These are phyloP conservation scores for Hydrolagus affinis DNA, from an alignment of 2,113 vertebrate species.

Conservation along the genomic window DNA sequence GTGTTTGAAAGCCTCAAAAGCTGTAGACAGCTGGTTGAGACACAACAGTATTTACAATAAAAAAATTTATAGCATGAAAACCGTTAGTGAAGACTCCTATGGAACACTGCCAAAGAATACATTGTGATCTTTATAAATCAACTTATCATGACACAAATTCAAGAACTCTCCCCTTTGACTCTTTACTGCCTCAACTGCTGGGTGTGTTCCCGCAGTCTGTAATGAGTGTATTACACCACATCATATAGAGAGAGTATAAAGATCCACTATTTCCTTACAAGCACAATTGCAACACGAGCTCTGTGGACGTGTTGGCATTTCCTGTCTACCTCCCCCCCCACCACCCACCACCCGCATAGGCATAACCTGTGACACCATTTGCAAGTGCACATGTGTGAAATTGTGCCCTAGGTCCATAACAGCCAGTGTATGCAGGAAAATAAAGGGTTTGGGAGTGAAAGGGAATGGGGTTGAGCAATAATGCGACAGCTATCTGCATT, in stretches of 20 bases:
- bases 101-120: background rate
- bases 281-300: background rate
- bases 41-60: background rate
- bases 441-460: background rate
- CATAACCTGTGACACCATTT: background rate
- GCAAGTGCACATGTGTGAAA: too few species aligned
- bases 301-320: background rate
- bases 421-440: background rate
- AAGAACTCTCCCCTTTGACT: background rate
- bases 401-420: background rate
- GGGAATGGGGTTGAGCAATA: background rate
- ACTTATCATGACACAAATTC: background rate
- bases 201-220: background rate
- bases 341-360: too few species aligned
- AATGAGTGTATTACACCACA: too few species aligned
- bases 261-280: background rate
- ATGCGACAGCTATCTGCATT: background rate
- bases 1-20: background rate
- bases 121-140: background rate
- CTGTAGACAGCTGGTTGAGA: background rate
- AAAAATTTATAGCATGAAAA: background rate
- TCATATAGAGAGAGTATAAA: background rate
- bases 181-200: background rate
- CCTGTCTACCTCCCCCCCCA: background rate
- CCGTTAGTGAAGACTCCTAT: constrained; percentile 2